phyloP scores from a whole-genome alignment of 1,140 invertebrate genomes.

The Papilio xuthus region DNA sequence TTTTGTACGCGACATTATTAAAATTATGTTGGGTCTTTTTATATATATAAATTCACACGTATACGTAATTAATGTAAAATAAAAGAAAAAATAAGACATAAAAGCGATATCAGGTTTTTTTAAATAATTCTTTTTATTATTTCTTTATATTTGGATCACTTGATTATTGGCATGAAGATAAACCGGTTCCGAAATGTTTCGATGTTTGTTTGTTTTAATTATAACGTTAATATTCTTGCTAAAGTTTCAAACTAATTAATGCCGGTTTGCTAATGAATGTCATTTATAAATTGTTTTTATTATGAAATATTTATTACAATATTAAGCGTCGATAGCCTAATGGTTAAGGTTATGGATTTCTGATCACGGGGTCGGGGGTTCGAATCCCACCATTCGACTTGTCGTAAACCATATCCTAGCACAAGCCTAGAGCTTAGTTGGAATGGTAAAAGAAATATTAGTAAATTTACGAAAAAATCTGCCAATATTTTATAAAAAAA shows the following conservation, averaged over 20 bases:
- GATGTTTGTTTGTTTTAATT: slow-evolving; percentile 23
- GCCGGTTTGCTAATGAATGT: background rate
- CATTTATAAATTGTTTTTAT: slow-evolving; percentile 5
- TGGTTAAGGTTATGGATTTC: too few species aligned
- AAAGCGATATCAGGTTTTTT: background rate
- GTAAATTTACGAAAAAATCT: too few species aligned
- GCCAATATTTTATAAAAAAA: too few species aligned
- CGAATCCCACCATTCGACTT: too few species aligned
- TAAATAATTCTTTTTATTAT: background rate
- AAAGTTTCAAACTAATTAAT: background rate
- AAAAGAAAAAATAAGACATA: background rate
- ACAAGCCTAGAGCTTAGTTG: too few species aligned
- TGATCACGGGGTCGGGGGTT: too few species aligned
- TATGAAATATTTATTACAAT: background rate
- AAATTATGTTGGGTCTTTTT: background rate
- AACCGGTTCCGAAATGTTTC: background rate
- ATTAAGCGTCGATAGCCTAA: too few species aligned
- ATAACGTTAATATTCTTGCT: slow-evolving; percentile 18
- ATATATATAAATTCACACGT: background rate
- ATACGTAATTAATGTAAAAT: background rate
- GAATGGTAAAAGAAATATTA: too few species aligned
- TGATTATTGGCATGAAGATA: background rate
- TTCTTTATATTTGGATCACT: background rate
- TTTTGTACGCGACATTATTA: background rate
- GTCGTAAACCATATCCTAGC: too few species aligned